Evolutionary conservation across 1,140 invertebrate genomes (phyloP).

Genomic region (Augochlora pura): DNA sequence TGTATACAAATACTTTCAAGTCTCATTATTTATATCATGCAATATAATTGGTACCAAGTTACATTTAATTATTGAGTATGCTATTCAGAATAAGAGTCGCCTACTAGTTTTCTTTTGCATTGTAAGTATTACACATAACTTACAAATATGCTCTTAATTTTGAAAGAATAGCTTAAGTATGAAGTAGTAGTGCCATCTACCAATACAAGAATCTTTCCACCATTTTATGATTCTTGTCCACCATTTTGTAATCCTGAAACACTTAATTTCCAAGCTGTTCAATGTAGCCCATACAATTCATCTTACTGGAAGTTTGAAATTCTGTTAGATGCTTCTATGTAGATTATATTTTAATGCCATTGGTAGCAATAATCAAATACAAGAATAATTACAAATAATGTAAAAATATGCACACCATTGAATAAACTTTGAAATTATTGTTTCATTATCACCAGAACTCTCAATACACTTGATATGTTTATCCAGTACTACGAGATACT

Average conservation of each 20-base stretch:
- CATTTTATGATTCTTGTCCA: conserved; percentile 64
- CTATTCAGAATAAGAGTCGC: neutral
- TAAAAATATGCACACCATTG: neutral
- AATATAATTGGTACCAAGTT: neutral
- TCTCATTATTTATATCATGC: neutral
- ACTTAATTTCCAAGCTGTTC: neutral
- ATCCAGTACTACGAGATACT: neutral
- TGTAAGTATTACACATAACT: neutral
- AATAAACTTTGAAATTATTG: neutral
- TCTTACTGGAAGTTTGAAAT: neutral
- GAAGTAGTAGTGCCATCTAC: conserved; percentile 26
- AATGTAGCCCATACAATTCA: neutral
- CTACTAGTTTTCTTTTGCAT: neutral
- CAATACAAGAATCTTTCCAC: conserved; percentile 29
- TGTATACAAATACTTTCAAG: neutral
- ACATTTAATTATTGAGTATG: neutral
- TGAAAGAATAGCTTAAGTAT: neutral
- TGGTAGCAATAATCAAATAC: neutral
- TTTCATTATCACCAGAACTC: neutral
- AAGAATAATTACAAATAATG: neutral
- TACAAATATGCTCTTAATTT: neutral
- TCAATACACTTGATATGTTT: neutral
- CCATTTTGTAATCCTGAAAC: conserved; percentile 62
- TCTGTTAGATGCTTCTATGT: neutral
- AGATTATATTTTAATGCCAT: neutral